A percentile compares a stretch with the other conserved stretches of the same genome.
Conservation (phyloP, 2,797 vertebrate species). For the Macroramphosus scolopax region DNA sequence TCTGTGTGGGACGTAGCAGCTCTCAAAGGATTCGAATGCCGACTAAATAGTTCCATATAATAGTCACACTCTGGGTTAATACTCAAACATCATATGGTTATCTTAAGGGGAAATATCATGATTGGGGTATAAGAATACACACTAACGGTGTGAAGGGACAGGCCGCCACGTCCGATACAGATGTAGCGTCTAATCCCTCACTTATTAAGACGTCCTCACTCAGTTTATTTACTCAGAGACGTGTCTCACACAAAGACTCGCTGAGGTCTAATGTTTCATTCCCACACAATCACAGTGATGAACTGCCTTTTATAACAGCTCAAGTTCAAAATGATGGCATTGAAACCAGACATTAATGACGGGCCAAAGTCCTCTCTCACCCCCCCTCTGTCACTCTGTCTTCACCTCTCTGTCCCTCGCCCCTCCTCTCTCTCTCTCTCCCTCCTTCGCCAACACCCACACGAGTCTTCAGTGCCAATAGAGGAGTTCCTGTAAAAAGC, state of each 20-base stretch:
- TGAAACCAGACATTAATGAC: slow-evolving; percentile 72
- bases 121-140: too few species aligned
- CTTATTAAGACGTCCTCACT: too few species aligned
- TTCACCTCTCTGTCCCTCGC: slow-evolving; percentile 12
- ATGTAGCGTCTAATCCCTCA: too few species aligned
- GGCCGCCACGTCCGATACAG: too few species aligned
- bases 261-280: slow-evolving; percentile 63
- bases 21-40: too few species aligned
- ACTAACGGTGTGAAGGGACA: too few species aligned
- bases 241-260: slow-evolving; percentile 34
- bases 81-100: too few species aligned
- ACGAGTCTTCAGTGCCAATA: slow-evolving; percentile 54
- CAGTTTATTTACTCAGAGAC: slow-evolving; percentile 1
- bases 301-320: slow-evolving; percentile 65
- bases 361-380: slow-evolving; percentile 27
- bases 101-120: too few species aligned
- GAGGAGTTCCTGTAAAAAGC: slow-evolving; percentile 72
- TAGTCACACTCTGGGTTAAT: too few species aligned
- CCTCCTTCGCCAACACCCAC: slow-evolving; percentile 36
- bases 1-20: too few species aligned
- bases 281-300: slow-evolving; percentile 63
- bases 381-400: slow-evolving; percentile 12
- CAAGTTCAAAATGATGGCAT: slow-evolving; percentile 68
- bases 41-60: too few species aligned
- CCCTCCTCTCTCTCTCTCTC: slow-evolving; percentile 7